Percentiles rank a stretch among this genome's conserved stretches.
These are phyloP conservation scores for Orientallactaga sibirica DNA, from an alignment of 2,797 vertebrate species.

Conservation along the genomic window DNA sequence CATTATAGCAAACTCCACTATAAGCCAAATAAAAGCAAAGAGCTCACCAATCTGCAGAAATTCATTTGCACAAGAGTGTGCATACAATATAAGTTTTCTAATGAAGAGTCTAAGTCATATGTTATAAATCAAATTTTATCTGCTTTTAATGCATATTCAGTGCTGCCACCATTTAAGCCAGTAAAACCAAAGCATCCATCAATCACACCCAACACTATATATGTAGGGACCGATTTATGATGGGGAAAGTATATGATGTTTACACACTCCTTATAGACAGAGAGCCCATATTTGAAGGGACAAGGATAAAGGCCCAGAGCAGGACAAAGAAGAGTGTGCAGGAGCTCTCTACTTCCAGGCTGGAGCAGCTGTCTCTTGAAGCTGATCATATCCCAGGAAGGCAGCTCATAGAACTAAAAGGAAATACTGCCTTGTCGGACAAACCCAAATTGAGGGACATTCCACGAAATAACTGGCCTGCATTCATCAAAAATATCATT, in stretches of 20 bases:
- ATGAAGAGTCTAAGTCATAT: conserved; percentile 30
- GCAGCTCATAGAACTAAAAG: conserved; percentile 35
- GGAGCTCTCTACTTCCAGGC: neutral
- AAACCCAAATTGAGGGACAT: conserved; percentile 59
- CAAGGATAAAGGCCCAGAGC: neutral
- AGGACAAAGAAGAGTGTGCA: neutral
- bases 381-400: conserved; percentile 25
- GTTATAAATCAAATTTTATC: neutral
- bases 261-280: neutral
- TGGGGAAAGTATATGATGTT: neutral
- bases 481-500: conserved; percentile 67
- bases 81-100: conserved; percentile 51
- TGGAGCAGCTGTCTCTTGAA: conserved; percentile 18
- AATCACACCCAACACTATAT: neutral
- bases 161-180: neutral
- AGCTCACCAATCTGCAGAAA: conserved; percentile 18
- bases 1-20: neutral
- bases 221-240: neutral
- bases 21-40: conserved; percentile 33
- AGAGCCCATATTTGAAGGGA: neutral
- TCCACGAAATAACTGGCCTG: conserved; percentile 65
- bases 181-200: conserved; percentile 13
- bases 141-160: conserved; percentile 18
- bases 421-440: conserved; percentile 66
- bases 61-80: neutral